These are phyloP conservation scores for Porites rus DNA, from an alignment of 92 coral and sea anemone genomes.

Conservation along the genomic window DNA sequence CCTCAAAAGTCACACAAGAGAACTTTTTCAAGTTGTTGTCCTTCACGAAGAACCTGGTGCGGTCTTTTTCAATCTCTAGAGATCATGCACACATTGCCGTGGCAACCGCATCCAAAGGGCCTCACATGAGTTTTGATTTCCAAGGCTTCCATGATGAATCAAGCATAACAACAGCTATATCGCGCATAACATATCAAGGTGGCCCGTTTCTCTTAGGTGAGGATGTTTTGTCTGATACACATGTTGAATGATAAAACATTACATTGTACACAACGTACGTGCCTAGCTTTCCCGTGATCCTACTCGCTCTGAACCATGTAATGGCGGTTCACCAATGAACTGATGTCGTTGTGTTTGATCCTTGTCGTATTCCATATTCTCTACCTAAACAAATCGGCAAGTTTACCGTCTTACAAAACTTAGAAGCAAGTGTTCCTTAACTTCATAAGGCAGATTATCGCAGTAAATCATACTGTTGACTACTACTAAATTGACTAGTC, in stretches of 20 bases:
- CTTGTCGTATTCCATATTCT: too few relatives aligned
- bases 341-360: too few relatives aligned
- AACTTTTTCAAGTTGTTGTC: constrained; percentile 59
- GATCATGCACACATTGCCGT: constrained; percentile 72
- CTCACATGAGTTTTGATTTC: constrained; percentile 75
- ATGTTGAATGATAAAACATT: neutral
- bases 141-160: constrained; percentile 64
- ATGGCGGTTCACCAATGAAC: too few relatives aligned
- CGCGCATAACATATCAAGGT: constrained; percentile 55
- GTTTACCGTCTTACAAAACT: too few relatives aligned
- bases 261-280: neutral
- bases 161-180: constrained; percentile 68
- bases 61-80: constrained; percentile 74
- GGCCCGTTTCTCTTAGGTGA: constrained; percentile 68
- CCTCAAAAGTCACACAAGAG: constrained; percentile 40
- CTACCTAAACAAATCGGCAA: too few relatives aligned
- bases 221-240: neutral
- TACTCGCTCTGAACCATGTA: too few relatives aligned
- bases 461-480: too few relatives aligned
- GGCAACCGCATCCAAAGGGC: constrained; percentile 69
- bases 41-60: constrained; percentile 59
- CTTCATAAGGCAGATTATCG: too few relatives aligned
- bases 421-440: too few relatives aligned
- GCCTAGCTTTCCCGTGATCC: too few relatives aligned
- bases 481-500: too few relatives aligned